Base-by-base conservation (phyloP, 2,888 invertebrate species). In the Diplolepis rosae region DNA sequence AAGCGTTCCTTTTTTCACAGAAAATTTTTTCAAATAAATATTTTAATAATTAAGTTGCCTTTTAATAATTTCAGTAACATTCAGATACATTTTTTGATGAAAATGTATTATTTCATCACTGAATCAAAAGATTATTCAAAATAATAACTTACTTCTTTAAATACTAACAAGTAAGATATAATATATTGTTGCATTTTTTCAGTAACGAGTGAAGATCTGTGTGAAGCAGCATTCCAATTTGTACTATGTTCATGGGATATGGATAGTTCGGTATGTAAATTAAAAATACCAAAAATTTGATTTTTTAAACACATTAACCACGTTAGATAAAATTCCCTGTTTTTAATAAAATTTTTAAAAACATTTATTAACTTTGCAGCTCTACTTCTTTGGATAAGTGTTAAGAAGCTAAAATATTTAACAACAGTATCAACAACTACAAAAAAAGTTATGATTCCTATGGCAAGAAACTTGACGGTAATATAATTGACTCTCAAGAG, bases 161-260 rank as follows among this genome's bases (percentile, higher is more conserved):
- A n/a, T n/a, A n/a, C n/a, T n/a, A n/a, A n/a, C n/a, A n/a, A n/a
- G n/a, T n/a, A n/a, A n/a, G n/a, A n/a, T n/a, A n/a, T n/a, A n/a
- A n/a, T n/a, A n/a, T n/a, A n/a, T n/a, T n/a, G n/a, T n/a, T n/a
- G n/a, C n/a, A 48, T 48, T 22, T 61, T 61, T 61, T 39, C n/a
- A 61, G 61, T 2, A 35, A 61, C 24, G 39, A 65, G 68, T 65
- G 48, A 45, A 65, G 28, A 51, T 72, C 30, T 61, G 52, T 70
- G 71, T 68, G 70, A 42, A 45, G 51, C 39, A 50, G 56, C 69
- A 66, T 70, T 24, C 52, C 70, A 70, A 74, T 76, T 65, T 66
- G 66, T 74, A 66, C 69, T 68, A 67, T 78, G 74, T 70, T 69
- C 71, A 56, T 68, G 73, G 54, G 51, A 68, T 52, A 65, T 50